These are phyloP conservation scores for Otocyon megalotis DNA, from an alignment of 2,113 vertebrate genomes.

Conservation along the genomic window DNA sequence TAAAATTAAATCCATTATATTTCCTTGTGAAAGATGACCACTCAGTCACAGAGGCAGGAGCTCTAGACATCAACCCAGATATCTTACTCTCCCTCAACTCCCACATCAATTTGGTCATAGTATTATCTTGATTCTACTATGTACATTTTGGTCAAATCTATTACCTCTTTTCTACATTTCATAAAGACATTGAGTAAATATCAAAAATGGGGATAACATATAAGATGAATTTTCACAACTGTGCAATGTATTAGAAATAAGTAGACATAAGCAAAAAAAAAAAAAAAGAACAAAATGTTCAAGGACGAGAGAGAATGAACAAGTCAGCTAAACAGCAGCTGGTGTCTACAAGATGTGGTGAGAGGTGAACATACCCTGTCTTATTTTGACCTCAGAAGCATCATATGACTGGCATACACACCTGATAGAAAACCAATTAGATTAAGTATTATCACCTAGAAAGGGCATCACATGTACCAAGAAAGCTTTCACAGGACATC, in stretches of 20 bases:
- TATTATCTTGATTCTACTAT: neutral
- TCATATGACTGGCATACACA: neutral
- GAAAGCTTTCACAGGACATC: neutral
- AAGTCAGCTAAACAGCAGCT: neutral
- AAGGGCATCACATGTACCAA: neutral
- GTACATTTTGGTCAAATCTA: neutral
- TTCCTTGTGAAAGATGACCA: neutral
- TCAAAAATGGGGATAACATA: neutral
- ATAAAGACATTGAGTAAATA: neutral
- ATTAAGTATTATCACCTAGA: neutral
- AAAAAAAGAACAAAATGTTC: neutral
- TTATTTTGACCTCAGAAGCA: neutral
- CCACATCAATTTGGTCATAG: neutral
- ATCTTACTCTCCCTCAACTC: neutral
- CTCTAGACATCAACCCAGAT: neutral
- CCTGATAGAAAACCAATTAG: rapidly evolving
- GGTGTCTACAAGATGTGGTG: neutral
- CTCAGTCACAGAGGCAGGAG: rapidly evolving
- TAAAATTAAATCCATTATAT: neutral
- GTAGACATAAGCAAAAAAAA: neutral
- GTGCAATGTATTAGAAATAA: neutral
- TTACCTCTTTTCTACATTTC: neutral
- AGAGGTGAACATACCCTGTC: neutral
- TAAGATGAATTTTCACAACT: neutral
- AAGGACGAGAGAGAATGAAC: neutral